Conservation (phyloP, 1,140 invertebrate genomes). For the Hylaeus anthracinus region DNA sequence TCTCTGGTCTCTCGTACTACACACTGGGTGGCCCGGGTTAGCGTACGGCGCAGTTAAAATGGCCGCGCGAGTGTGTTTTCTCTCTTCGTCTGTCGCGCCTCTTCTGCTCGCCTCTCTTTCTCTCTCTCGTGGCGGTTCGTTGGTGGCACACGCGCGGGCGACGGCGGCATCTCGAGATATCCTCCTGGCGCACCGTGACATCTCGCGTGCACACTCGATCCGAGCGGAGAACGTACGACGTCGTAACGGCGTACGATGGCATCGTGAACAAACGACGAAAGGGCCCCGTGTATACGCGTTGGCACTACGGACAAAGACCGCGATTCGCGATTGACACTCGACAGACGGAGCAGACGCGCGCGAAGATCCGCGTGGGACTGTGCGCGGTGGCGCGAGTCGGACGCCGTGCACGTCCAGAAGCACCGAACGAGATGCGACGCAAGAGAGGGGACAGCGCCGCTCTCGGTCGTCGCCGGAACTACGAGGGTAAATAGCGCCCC, state of each 20-base stretch:
- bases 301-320: not conserved
- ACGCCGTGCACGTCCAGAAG: slow-evolving; percentile 41
- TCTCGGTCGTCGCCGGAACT: slow-evolving; percentile 56
- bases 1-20: slow-evolving; percentile 49
- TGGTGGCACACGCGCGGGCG: slow-evolving; percentile 16
- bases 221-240: not conserved
- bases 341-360: slow-evolving; percentile 38
- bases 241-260: not conserved
- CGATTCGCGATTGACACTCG: slow-evolving; percentile 34
- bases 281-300: too few relatives aligned
- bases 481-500: slow-evolving; percentile 64
- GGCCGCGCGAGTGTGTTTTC: slow-evolving; percentile 59
- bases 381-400: slow-evolving; percentile 46
- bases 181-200: not conserved
- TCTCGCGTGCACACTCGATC: not conserved
- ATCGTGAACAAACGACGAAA: not conserved
- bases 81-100: slow-evolving; percentile 17
- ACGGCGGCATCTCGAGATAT: not conserved
- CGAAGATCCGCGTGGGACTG: slow-evolving; percentile 65
- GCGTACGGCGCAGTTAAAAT: slow-evolving; percentile 65
- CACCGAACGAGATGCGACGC: slow-evolving; percentile 53
- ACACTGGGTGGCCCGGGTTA: slow-evolving; percentile 64
- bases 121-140: slow-evolving; percentile 21
- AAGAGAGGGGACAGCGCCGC: slow-evolving; percentile 47
- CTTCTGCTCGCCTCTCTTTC: not conserved